phyloP scores from a whole-genome alignment of 2,888 invertebrate genomes.

The Polydrusus cervinus region DNA sequence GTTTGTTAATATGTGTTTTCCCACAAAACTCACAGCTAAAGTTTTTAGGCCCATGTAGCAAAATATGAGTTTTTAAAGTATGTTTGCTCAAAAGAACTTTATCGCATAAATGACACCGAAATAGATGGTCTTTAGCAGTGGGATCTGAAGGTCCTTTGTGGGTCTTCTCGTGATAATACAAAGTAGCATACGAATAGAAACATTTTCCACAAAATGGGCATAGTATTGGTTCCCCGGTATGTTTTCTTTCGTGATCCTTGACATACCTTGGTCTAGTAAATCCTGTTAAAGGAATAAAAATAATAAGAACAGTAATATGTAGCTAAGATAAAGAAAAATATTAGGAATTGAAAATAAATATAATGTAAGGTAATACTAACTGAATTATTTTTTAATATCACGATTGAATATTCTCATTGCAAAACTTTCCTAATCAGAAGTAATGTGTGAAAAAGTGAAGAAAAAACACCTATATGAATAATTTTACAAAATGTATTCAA shows the following conservation, averaged over 20 bases:
- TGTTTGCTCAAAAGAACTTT: slow-evolving; percentile 52
- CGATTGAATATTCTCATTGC: no score
- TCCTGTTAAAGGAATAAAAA: slow-evolving; percentile 34
- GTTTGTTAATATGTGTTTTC: slow-evolving; percentile 52
- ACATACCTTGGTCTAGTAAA: slow-evolving; percentile 54
- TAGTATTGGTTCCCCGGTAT: slow-evolving; percentile 54
- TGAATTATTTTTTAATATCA: no score
- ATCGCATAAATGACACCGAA: slow-evolving; percentile 53
- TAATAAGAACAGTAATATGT: no score
- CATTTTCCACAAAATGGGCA: slow-evolving; percentile 56
- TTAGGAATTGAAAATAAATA: no score
- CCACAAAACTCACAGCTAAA: slow-evolving; percentile 57
- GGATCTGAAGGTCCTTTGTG: slow-evolving; percentile 52
- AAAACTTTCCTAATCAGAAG: no score
- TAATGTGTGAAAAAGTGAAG: no score
- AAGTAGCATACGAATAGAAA: slow-evolving; percentile 53
- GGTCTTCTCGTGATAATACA: slow-evolving; percentile 54
- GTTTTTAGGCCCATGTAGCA: slow-evolving; percentile 54
- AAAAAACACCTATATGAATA: no score
- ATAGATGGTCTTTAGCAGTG: slow-evolving; percentile 35
- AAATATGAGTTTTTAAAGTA: slow-evolving; percentile 53
- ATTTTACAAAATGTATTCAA: no score
- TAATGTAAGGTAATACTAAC: no score
- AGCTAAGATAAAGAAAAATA: no score
- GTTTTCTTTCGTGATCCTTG: slow-evolving; percentile 55